Evolutionary conservation across 2,113 vertebrate genomes (phyloP), one percentile per base, ranked within the genome.

Genomic region (Xenus cinereus): DNA sequence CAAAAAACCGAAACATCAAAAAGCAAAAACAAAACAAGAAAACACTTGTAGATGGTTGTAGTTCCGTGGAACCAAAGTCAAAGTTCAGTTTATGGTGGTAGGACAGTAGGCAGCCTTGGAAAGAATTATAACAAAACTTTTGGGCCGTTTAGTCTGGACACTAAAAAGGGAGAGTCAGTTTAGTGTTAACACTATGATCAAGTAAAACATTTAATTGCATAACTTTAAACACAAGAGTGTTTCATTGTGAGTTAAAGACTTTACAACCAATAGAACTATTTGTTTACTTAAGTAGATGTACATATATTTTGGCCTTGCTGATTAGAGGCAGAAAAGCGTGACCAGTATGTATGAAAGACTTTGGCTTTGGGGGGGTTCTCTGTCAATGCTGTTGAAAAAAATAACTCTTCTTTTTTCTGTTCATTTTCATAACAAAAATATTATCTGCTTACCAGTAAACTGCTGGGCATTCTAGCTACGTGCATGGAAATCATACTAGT

Each of bases 371-470:
- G 20, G 28, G 16, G 4, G 7, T 66, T 87, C 6, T 87, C 14
- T 75, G 11, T 50, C 26, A 41, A n/a, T 39, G 12, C 2, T 53
- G 13, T 51, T 63, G 24, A 32, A 73, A 76, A 72, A n/a, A 12
- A 15, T 5, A 6, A 1, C 4, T 1, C 15, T 43, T n/a, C 54
- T 45, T 62, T 19, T 16, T 7, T 17, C 8, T 27, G 35, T 11
- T 41, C 0, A 9, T 72, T 80, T 90, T 80, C 21, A 75, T 69
- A 68, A 35, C 7, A 9, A 4, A 68, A 63, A 37, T 39, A n/a
- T 3, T 46, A 10, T 39, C 28, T 45, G 28, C 19, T 67, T 56
- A 24, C 5, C 10, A 66, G 26, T 66, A 80, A 59, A 57, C 14
- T 39, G 7, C 28, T 76, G 57, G 24, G 3, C 13, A 35, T n/a